Percentiles rank a stretch among this genome's conserved stretches.
Conservation (phyloP, 2,797 vertebrate genomes). For the Mormyrops attenuatus region DNA sequence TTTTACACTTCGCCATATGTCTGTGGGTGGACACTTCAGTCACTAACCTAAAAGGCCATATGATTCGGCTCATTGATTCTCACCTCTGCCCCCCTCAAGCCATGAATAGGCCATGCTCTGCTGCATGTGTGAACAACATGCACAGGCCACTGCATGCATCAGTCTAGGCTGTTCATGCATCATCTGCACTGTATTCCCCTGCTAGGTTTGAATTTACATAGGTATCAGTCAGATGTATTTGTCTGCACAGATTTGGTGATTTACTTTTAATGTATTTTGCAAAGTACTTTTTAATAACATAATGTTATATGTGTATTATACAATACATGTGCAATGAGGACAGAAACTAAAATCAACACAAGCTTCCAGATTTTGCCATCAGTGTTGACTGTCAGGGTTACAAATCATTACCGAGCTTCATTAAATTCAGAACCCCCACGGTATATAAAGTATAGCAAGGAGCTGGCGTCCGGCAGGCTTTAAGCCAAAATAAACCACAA, state of each 20-base stretch:
- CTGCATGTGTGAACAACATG: background rate
- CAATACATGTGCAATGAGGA: background rate
- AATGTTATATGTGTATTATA: too few relatives aligned
- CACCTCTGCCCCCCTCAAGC: background rate
- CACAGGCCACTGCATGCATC: background rate
- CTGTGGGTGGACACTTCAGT: background rate
- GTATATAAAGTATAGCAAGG: background rate
- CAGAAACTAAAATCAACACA: background rate
- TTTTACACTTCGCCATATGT: background rate
- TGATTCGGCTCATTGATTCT: background rate
- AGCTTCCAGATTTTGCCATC: background rate
- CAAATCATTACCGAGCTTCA: background rate
- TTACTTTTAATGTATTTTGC: background rate
- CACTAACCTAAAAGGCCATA: background rate
- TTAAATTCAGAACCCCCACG: background rate
- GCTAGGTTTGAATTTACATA: background rate
- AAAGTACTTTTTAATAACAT: background rate
- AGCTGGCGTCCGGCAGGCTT: background rate
- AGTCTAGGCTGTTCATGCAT: background rate
- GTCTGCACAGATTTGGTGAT: background rate
- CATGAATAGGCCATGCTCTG: background rate
- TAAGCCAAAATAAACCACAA: background rate
- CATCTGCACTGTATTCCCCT: background rate
- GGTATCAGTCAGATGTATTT: background rate
- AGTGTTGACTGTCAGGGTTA: background rate